Evolutionary conservation across 1,140 invertebrate genomes (phyloP), one percentile per base, ranked within the genome.

Genomic region (Latrodectus geometricus): DNA sequence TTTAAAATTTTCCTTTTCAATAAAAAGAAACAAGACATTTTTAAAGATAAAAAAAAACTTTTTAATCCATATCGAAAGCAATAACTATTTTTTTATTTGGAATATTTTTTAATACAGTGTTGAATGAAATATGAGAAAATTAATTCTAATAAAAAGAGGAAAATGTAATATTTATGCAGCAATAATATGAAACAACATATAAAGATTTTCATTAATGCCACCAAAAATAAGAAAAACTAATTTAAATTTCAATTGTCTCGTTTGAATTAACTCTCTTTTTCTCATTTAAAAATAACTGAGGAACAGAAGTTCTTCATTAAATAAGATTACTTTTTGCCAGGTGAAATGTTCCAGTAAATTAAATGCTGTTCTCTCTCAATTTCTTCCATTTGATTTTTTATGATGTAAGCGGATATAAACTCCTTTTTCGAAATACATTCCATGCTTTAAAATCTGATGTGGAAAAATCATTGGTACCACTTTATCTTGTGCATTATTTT

Each of bases 401-500:
- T 11, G 54, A 61, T 61, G 54, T 11, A 61, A 17, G 54, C 11
- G 54, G 17, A 61, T 14, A 61, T 14, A 61, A 61, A 61, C 54
- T 61, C 17, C 54, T 14, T 61, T 14, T 11, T 14, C 54, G 54
- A 61, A 61, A 61, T 35, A 8, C 8, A 61, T 61, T 61, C 54
- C n/a, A n/a, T 61, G 54, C 8, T 8, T 61, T 17, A 35, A 14
- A 11, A 61, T 61, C 54, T 61, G 54, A 14, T 61, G 35, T 8
- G 17, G 11, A 61, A 61, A 17, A 61, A 61, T 61, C 54, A 61
- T 61, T 61, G 54, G 12, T 21, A n/a, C 12, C 20, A 15, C 49
- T 73, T 65, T 73, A 82, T 82, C 52, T n/a, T 48, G 23, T 61
- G 68, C 17, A 82, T 82, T 82, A 82, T 82, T 82, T 82, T 73